Conservation (phyloP, 2,113 vertebrate genomes). For the Ophthalmolycus amberensis region DNA sequence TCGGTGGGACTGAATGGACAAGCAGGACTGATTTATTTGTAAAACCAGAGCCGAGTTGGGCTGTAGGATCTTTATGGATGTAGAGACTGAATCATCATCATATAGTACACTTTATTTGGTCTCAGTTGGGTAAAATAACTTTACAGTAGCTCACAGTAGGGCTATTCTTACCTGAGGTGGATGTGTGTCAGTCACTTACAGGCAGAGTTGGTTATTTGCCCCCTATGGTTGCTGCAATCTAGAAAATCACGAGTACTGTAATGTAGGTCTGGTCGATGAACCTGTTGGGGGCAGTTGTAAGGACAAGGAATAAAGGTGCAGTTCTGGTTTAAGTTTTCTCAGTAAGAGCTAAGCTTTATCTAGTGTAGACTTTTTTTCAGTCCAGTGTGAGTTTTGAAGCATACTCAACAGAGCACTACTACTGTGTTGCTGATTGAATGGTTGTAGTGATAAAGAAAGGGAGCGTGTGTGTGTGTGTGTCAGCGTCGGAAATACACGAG, state of each 20-base stretch:
- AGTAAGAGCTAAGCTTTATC: conserved; percentile 30
- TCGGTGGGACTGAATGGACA: conserved; percentile 57
- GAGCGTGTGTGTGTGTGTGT: conserved; percentile 7
- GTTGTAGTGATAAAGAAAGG: conserved; percentile 60
- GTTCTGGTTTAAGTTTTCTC: conserved; percentile 24
- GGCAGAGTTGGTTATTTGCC: conserved; percentile 19
- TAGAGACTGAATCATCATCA: conserved; percentile 32
- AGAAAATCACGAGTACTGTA: conserved; percentile 1
- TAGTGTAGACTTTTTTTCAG: background rate
- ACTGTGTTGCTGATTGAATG: conserved; percentile 69
- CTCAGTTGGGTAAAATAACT: conserved; percentile 28
- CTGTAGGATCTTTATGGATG: conserved; percentile 1
- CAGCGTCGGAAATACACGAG: too few species aligned
- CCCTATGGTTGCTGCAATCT: background rate
- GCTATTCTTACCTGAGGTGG: conserved; percentile 18
- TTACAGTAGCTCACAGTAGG: conserved; percentile 9
- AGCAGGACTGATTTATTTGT: conserved; percentile 59
- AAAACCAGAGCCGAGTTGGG: conserved; percentile 40
- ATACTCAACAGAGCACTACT: conserved; percentile 48
- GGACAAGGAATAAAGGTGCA: background rate
- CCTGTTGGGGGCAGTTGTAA: background rate
- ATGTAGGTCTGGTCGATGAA: conserved; percentile 2
- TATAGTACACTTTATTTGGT: conserved; percentile 35
- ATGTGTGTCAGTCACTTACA: conserved; percentile 6
- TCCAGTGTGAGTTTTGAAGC: conserved; percentile 12